Evolutionary conservation across 2,113 vertebrate species (phyloP), one percentile per base, ranked within the genome.

Genomic region (Rhegmatorhina hoffmannsi): DNA sequence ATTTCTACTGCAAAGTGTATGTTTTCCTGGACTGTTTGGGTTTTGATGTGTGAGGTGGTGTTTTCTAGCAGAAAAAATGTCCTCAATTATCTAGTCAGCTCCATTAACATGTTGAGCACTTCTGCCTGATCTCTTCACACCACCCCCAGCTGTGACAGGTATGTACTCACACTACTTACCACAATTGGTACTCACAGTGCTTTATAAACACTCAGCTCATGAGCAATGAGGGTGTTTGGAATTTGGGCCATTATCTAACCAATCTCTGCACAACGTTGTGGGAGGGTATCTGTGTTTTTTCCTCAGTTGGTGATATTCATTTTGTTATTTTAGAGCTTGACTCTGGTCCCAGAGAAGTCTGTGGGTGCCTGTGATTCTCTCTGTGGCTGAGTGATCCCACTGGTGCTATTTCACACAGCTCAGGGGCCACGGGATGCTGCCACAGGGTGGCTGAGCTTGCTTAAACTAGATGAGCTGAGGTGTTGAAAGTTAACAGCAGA

Each of bases 321-420:
- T 68, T 82, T 47, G 25, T n/a, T 26, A 19, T 73, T 72, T 52
- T 36, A 43, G 60, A 74, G 6, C 12, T 73, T 1, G 0, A 5
- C 26, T 80, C 60, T 23, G 29, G 23, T 63, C 49, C 26, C 29
- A 63, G 11, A 58, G 53, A 78, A 36, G 26, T 26, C 43, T 1
- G 0, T 43, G 36, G 9, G 17, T 43, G 53, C 36, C 52, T 43
- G 10, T 60, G 44, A 34, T 50, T 76, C 67, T 40, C 58, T 62
- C 40, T 1, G 0, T 52, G 36, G 33, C 23, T 5, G 0, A 17
- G 26, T 0, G 0, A 29, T 63, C 43, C 26, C 49, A 24, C 13
- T 10, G 43, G 29, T 67, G 36, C 13, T 52, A 12, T 56, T 72
- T 77, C 47, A 26, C 13, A 15, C 25, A n/a, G 40, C 11, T 52